Percentiles rank a stretch among this genome's conserved stretches.
Conservation (phyloP, 2,113 vertebrate species). For the Paramormyrops kingsleyae region DNA sequence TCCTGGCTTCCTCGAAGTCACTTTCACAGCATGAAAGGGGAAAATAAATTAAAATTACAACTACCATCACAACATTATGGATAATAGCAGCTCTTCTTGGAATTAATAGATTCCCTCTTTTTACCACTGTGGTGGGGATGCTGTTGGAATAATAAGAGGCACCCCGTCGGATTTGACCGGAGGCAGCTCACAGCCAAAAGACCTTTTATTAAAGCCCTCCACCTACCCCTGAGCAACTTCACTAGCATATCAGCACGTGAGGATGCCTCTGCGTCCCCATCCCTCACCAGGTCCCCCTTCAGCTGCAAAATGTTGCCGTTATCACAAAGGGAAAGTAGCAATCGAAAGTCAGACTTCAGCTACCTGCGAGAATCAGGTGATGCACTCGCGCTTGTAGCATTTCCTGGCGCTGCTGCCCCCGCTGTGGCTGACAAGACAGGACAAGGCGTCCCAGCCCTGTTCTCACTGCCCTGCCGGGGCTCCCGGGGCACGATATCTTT, state of each 20-base stretch:
- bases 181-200: background rate
- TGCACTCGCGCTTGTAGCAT: background rate
- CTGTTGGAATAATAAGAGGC: background rate
- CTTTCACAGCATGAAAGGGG: background rate
- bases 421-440: background rate
- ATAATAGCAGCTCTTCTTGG: background rate
- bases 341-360: background rate
- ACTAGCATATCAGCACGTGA: background rate
- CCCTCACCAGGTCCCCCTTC: background rate
- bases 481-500: background rate
- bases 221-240: background rate
- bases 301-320: background rate
- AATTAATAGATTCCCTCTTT: slow-evolving; percentile 4
- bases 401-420: background rate
- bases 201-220: background rate
- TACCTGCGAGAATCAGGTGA: background rate
- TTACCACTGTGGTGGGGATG: background rate
- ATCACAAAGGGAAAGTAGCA: background rate
- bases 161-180: background rate
- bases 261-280: background rate
- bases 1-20: background rate
- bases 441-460: background rate
- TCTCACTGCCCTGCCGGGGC: background rate
- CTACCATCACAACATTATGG: background rate
- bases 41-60: background rate